These are phyloP conservation scores for Erynnis tages DNA, from an alignment of 2,888 invertebrate species.

Conservation along the genomic window DNA sequence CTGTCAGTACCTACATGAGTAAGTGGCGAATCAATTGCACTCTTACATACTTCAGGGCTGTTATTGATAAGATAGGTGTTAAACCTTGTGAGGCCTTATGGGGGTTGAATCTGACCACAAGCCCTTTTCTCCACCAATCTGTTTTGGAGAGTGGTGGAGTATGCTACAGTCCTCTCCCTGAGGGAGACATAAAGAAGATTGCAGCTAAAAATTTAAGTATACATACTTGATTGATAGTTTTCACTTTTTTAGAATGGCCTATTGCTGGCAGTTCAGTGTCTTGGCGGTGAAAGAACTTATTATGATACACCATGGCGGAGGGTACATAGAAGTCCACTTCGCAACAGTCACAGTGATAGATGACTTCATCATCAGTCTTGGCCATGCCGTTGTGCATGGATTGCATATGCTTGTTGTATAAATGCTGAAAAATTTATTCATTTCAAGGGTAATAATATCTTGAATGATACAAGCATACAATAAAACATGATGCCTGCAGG, in stretches of 20 bases:
- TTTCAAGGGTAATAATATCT: slow-evolving; percentile 1
- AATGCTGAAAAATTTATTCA: slow-evolving; percentile 65
- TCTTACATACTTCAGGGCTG: too few species aligned
- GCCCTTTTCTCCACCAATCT: too few species aligned
- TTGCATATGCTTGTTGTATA: slow-evolving; percentile 81
- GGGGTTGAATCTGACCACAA: too few species aligned
- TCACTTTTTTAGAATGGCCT: slow-evolving; percentile 69
- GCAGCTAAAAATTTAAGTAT: slow-evolving; percentile 2
- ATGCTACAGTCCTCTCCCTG: too few species aligned
- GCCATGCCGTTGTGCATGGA: slow-evolving; percentile 56
- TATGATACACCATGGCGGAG: slow-evolving; percentile 82
- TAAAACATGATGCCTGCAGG: too few species aligned
- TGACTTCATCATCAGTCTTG: slow-evolving; percentile 36
- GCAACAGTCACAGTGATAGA: slow-evolving; percentile 78
- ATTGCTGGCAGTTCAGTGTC: slow-evolving; percentile 60
- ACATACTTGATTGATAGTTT: slow-evolving; percentile 57
- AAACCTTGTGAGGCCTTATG: too few species aligned
- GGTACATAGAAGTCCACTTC: slow-evolving; percentile 78
- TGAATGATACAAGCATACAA: neutral
- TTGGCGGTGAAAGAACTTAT: slow-evolving; percentile 72
- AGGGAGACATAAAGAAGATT: slow-evolving; percentile 13
- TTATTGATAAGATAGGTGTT: too few species aligned
- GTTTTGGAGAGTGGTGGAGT: too few species aligned
- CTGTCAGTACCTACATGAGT: too few species aligned
- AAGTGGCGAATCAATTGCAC: too few species aligned